Base-by-base conservation (phyloP, 2,797 vertebrate species). In the Phaenicophaeus curvirostris region DNA sequence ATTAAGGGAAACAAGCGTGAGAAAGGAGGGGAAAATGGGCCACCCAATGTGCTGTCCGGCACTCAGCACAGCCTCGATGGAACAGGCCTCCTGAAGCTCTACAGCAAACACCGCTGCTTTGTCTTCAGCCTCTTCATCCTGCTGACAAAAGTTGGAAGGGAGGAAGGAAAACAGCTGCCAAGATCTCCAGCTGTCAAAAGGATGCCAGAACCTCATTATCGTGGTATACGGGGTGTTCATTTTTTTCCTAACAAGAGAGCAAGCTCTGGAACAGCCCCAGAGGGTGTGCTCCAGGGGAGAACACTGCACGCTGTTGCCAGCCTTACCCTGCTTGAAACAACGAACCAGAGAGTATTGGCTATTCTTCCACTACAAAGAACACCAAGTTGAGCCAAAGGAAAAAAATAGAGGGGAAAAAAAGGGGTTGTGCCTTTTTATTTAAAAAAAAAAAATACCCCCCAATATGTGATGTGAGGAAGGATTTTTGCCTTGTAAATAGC, bases 281-380 rank as follows among this genome's bases (percentile, higher is more conserved):
- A 92, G 61, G 27, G 17, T 72, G 80, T 59, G 48, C 71, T 93
- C 87, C 0, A 1, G 57, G 31, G 59, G 19, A 83, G 53, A 78
- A 44, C 0, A 0, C 9, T 0, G 0, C 0, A 0, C 63, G 8
- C 2, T 4, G 1, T 44, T 33, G 48, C 58, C 1, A 4, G 62
- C 46, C 41, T 91, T 66, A 63, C 54, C 63, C 61, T 2, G 1
- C 19, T 65, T 24, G 31, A 79, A 87, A 65, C 0, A 1, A 37
- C 61, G 0, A 83, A 58, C 27, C 73, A 66, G 25, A 61, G 6
- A 28, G 21, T 77, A 23, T 21, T 42, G 41, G 46, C 27, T 85
- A 28, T 14, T 55, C 41, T 55, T 67, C 30, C 31, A 33, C 55
- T 44, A 31, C 13, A 33, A 77, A 46, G 42, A 68, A 67, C 84